Evolutionary conservation across 2,888 invertebrate genomes (phyloP).

Genomic region (Portevinia maculata): DNA sequence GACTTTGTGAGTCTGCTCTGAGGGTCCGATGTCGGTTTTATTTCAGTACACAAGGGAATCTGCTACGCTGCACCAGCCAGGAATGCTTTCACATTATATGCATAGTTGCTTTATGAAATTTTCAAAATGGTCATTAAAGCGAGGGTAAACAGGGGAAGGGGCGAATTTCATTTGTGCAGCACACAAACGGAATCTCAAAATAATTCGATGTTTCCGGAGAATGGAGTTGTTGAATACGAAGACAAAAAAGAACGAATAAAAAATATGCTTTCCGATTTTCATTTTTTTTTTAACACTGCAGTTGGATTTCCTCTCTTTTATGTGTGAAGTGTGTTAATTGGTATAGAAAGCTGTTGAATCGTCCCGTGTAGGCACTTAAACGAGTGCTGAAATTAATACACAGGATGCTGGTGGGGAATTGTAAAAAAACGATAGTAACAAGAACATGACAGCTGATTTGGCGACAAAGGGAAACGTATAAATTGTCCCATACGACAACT

Average conservation of each 20-base stretch:
- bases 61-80: background rate
- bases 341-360: conserved; percentile 54
- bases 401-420: conserved; percentile 46
- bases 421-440: background rate
- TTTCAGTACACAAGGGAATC: conserved; percentile 26
- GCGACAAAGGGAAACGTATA: background rate
- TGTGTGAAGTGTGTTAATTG: conserved; percentile 66
- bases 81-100: conserved; percentile 35
- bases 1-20: conserved; percentile 25
- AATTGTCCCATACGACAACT: conserved; percentile 1
- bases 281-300: conserved; percentile 18
- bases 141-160: background rate
- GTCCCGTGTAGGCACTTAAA: conserved; percentile 55
- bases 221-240: background rate
- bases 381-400: conserved; percentile 38
- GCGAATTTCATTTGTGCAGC: conserved; percentile 45
- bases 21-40: conserved; percentile 51
- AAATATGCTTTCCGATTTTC: conserved; percentile 20
- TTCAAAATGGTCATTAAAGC: conserved; percentile 65
- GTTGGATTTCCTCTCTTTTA: conserved; percentile 54
- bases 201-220: conserved; percentile 71
- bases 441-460: background rate
- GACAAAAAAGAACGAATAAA: conserved; percentile 32
- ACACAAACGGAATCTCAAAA: conserved; percentile 48
- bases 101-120: conserved; percentile 25